These are phyloP conservation scores for Zoroaster sp. DNA, from an alignment of 53 echinoderm and acorn worm species.

Conservation along the genomic window DNA sequence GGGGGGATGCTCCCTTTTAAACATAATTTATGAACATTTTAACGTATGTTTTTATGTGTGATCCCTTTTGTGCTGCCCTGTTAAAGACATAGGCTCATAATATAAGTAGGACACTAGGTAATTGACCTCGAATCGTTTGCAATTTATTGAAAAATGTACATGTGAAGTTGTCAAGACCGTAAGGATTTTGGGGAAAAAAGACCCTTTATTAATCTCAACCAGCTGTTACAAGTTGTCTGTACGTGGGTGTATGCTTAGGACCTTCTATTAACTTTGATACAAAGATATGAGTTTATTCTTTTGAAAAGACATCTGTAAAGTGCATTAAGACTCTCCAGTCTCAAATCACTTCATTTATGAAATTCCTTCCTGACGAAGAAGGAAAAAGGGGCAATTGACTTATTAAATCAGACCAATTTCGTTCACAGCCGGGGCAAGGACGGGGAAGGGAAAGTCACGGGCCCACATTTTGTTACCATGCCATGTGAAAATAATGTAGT, in stretches of 20 bases:
- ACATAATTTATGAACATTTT: no score
- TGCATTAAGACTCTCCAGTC: not conserved
- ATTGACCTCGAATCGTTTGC: not conserved
- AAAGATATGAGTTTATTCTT: not conserved
- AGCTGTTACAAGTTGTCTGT: not conserved
- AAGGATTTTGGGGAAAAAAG: not conserved
- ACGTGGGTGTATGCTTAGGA: not conserved
- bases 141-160: not conserved
- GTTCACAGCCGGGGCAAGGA: no score
- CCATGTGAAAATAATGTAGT: no score
- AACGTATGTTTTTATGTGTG: no score
- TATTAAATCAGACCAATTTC: no score
- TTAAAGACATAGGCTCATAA: no score
- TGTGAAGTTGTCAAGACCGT: not conserved
- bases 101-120: no score
- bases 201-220: not conserved
- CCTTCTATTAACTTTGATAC: not conserved
- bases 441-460: no score
- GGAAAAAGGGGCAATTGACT: slow-evolving; percentile 2
- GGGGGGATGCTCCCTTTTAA: no score
- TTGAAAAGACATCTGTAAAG: not conserved
- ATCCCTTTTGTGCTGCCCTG: no score
- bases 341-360: not conserved
- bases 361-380: slow-evolving; percentile 14
- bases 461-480: no score